Base-by-base conservation (phyloP, 2,888 invertebrate genomes). In the Laothoe populi region DNA sequence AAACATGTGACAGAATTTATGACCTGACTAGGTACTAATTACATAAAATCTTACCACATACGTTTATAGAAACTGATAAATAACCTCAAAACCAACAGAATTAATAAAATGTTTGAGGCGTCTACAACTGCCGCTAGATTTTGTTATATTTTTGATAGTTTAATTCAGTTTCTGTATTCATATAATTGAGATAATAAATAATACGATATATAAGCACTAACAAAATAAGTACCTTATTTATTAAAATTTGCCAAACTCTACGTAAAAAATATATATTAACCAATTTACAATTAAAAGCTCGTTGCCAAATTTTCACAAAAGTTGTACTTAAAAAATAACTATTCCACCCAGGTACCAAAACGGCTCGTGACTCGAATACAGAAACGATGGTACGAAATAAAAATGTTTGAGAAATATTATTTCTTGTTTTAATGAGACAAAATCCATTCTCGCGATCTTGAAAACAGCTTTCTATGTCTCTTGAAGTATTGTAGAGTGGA, bases 401-500 rank as follows among this genome's bases (percentile, higher is more conserved):
- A 35, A 53, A 53, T 53, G 19, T 53, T 53, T 53, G 53, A 31
- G 35, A 19, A 53, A 35, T 31, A 53, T 53, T 53, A 53, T 53
- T 53, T 53, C 53, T 53, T 35, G 19, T 35, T 53, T 35, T 53
- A 53, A 53, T 53, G 53, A 53, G 53, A 53, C 19, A 53, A 49
- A 53, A 53, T 53, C 19, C 53, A 53, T 31, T 35, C 11, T 35
- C 53, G 26, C 53, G 11, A 53, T 35, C 35, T 35, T 53, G 53
- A 35, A 35, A 35, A 35, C 53, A 19, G 35, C 53, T 53, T 53
- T 53, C 48, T 21, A 26, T 48, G 24, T 35, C 19, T 53, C 10
- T 35, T 53, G 10, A 19, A 35, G 53, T 16, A 53, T 53, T 53
- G 35, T 19, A 5, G 35, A 53, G 35, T 16, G 19, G 31, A 53